These are phyloP conservation scores for Bombus balteatus DNA, from an alignment of 1,140 invertebrate species.

Conservation along the genomic window DNA sequence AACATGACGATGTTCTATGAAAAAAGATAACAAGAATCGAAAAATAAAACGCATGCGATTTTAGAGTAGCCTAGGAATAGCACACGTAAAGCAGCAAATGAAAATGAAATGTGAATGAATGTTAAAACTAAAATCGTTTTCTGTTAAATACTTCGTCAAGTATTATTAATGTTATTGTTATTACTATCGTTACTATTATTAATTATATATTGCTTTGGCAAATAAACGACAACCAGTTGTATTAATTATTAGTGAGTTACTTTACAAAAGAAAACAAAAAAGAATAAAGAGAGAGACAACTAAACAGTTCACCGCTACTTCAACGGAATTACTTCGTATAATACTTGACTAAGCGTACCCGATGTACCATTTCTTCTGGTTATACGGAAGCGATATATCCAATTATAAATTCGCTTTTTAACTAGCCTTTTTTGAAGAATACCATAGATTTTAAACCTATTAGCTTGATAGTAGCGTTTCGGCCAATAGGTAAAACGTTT, in stretches of 20 bases:
- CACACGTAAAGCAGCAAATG: conserved; percentile 82
- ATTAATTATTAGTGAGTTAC: conserved; percentile 62
- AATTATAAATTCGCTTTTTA: background rate
- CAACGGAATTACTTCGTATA: conserved; percentile 55
- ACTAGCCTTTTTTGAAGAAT: background rate
- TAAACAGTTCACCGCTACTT: conserved; percentile 43
- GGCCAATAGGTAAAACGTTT: background rate
- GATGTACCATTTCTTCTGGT: conserved; percentile 77
- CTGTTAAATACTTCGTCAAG: conserved; percentile 79
- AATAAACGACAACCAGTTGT: conserved; percentile 37
- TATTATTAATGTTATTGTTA: conserved; percentile 62
- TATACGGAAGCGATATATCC: background rate
- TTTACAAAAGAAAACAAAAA: background rate
- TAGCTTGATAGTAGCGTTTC: background rate
- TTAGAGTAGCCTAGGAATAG: conserved; percentile 72
- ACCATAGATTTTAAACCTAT: background rate
- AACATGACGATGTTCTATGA: conserved; percentile 57
- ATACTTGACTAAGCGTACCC: conserved; percentile 81
- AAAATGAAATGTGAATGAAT: conserved; percentile 79
- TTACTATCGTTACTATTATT: background rate
- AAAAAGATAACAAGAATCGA: conserved; percentile 32
- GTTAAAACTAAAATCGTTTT: conserved; percentile 77
- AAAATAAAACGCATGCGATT: conserved; percentile 55
- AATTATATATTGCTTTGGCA: conserved; percentile 35
- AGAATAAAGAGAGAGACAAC: conserved; percentile 1